phyloP scores from a whole-genome alignment of 2,888 invertebrate species.

The Drosophila nigricruria region DNA sequence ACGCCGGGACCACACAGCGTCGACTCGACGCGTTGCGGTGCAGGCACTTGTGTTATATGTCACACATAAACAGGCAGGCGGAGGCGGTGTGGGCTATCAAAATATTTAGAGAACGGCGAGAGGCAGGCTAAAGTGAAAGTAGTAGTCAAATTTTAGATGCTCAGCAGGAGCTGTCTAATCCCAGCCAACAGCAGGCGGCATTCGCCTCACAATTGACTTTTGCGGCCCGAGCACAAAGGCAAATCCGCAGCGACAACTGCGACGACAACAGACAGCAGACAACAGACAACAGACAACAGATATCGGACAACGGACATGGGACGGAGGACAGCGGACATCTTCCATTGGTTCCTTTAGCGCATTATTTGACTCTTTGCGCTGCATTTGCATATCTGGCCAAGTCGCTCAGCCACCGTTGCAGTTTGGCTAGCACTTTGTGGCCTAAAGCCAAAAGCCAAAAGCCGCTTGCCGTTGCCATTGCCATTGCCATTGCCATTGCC shows the following conservation, averaged over 20 bases:
- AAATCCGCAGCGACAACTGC: slow-evolving; percentile 66
- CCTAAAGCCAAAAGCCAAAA: slow-evolving; percentile 66
- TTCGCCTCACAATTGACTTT: slow-evolving; percentile 71
- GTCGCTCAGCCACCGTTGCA: slow-evolving; percentile 22
- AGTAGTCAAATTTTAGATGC: slow-evolving; percentile 75
- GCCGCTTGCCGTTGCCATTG: slow-evolving; percentile 53
- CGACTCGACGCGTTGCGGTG: too few species aligned
- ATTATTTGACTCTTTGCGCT: slow-evolving; percentile 61
- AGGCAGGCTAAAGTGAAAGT: slow-evolving; percentile 66
- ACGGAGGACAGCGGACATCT: slow-evolving; percentile 15
- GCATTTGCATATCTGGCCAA: slow-evolving; percentile 68
- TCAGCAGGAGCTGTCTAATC: slow-evolving; percentile 73
- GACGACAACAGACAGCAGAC: slow-evolving; percentile 47
- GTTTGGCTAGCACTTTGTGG: slow-evolving; percentile 50
- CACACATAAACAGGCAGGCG: slow-evolving; percentile 62
- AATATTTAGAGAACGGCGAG: slow-evolving; percentile 64
- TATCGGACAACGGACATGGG: slow-evolving; percentile 4
- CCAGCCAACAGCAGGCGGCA: slow-evolving; percentile 57
- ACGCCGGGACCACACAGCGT: slow-evolving; percentile 65
- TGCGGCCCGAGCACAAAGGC: slow-evolving; percentile 71
- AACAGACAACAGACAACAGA: slow-evolving; percentile 26
- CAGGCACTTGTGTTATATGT: slow-evolving; percentile 69
- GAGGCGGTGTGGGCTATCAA: slow-evolving; percentile 56
- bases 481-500: slow-evolving; percentile 57
- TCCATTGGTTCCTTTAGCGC: slow-evolving; percentile 57